phyloP scores from a whole-genome alignment of 2,113 vertebrate species.

The Meleagris gallopavo region DNA sequence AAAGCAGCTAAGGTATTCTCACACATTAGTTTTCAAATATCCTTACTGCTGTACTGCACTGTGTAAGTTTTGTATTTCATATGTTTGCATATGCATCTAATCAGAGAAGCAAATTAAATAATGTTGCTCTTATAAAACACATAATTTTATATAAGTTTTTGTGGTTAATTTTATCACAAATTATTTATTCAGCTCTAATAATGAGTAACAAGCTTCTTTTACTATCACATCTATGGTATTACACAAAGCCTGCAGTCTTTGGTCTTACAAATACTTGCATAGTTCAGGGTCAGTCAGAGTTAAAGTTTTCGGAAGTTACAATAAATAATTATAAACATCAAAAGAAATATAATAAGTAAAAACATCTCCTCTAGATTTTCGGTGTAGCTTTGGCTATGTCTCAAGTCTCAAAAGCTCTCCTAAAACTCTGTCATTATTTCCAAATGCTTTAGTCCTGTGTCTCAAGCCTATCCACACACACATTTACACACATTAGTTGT shows the following conservation, averaged over 20 bases:
- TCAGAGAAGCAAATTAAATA: not conserved
- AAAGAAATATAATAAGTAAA: not conserved
- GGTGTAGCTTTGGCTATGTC: constrained; percentile 12
- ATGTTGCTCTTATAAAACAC: not conserved
- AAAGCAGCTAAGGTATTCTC: not conserved
- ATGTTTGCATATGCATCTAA: not conserved
- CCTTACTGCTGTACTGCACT: not conserved
- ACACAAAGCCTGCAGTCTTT: not conserved
- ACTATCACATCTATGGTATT: not conserved
- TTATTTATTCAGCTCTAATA: constrained; percentile 19
- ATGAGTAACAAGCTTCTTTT: not conserved
- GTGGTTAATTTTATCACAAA: not conserved
- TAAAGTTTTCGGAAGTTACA: constrained; percentile 4
- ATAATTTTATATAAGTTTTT: not conserved
- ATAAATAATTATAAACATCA: constrained; percentile 35
- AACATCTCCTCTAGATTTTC: constrained; percentile 17
- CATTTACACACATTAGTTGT: not conserved
- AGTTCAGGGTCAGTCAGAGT: not conserved
- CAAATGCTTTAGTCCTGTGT: not conserved
- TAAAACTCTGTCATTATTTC: constrained; percentile 27
- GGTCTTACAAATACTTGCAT: not conserved
- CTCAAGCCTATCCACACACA: not conserved
- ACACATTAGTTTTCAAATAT: not conserved
- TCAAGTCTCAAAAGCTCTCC: constrained; percentile 17
- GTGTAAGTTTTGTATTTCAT: not conserved